phyloP scores from a whole-genome alignment of 2,888 invertebrate species.

The Ophioninae sp. region DNA sequence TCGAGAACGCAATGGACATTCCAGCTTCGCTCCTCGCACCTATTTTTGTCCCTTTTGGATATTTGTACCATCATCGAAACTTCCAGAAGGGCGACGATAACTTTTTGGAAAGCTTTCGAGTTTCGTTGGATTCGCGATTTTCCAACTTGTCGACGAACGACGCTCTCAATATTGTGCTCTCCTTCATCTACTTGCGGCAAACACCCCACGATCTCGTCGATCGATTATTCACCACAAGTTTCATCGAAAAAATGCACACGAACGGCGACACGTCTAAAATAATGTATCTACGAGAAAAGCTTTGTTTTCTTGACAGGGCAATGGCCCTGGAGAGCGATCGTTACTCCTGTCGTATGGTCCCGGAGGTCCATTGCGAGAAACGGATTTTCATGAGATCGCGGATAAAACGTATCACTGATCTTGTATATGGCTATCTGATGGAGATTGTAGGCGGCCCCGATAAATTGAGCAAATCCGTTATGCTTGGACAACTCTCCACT shows the following conservation, averaged over 20 bases:
- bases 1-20: constrained; percentile 81
- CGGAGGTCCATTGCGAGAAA: constrained; percentile 82
- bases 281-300: constrained; percentile 80
- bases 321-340: constrained; percentile 85
- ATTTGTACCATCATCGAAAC: constrained; percentile 81
- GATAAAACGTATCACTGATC: constrained; percentile 82
- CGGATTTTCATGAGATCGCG: constrained; percentile 83
- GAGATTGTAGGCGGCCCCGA: constrained; percentile 81
- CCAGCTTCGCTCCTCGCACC: constrained; percentile 83
- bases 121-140: constrained; percentile 83
- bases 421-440: constrained; percentile 81
- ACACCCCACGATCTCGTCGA: constrained; percentile 84
- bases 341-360: constrained; percentile 84
- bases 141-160: constrained; percentile 83
- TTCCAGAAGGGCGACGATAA: constrained; percentile 74
- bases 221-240: constrained; percentile 84
- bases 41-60: constrained; percentile 85
- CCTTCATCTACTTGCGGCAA: constrained; percentile 85
- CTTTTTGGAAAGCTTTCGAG: constrained; percentile 84
- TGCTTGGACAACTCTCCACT: constrained; percentile 83
- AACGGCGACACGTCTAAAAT: constrained; percentile 78
- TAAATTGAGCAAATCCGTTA: constrained; percentile 82
- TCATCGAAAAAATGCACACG: constrained; percentile 83
- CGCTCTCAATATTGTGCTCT: constrained; percentile 84
- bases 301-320: constrained; percentile 85